A percentile compares a stretch with the other conserved stretches of the same genome.
Evolutionary conservation across 2,797 vertebrate genomes (phyloP).

Genomic region (Gastrophryne carolinensis): DNA sequence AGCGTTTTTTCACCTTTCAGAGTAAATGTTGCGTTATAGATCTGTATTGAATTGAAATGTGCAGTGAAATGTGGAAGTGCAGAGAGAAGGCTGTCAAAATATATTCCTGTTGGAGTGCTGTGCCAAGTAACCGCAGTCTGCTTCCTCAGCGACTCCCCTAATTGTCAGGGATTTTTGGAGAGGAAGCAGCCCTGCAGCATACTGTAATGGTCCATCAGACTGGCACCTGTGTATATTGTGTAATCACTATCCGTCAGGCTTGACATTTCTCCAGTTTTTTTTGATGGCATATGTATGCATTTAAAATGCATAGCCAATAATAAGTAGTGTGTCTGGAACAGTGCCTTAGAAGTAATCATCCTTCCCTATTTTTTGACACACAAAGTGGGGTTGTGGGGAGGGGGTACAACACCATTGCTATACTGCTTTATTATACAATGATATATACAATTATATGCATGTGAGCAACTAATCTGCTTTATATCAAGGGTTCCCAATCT

Average conservation of each 20-base stretch:
- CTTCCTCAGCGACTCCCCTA: conserved; percentile 27
- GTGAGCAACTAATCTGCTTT: neutral
- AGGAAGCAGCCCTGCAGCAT: conserved; percentile 22
- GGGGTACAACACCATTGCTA: too few species aligned
- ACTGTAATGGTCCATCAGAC: conserved; percentile 46
- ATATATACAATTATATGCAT: neutral
- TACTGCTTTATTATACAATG: too few species aligned
- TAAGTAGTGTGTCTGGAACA: conserved; percentile 30
- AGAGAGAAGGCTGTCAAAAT: conserved; percentile 39
- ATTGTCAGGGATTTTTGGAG: conserved; percentile 37
- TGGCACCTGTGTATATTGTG: conserved; percentile 47
- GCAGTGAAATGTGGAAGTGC: conserved; percentile 29
- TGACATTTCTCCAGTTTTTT: conserved; percentile 41
- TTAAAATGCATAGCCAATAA: conserved; percentile 35
- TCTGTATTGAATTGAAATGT: conserved; percentile 16
- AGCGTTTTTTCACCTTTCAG: neutral
- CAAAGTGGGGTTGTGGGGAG: neutral
- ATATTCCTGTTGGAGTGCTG: neutral
- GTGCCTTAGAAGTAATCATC: conserved; percentile 7
- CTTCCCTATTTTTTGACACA: conserved; percentile 6
- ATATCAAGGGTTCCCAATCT: neutral
- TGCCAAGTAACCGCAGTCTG: conserved; percentile 6
- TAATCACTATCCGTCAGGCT: conserved; percentile 49
- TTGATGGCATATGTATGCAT: conserved; percentile 37
- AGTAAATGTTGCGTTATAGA: conserved; percentile 18